phyloP scores from a whole-genome alignment of 2,888 invertebrate genomes.

The Tachina grossa region DNA sequence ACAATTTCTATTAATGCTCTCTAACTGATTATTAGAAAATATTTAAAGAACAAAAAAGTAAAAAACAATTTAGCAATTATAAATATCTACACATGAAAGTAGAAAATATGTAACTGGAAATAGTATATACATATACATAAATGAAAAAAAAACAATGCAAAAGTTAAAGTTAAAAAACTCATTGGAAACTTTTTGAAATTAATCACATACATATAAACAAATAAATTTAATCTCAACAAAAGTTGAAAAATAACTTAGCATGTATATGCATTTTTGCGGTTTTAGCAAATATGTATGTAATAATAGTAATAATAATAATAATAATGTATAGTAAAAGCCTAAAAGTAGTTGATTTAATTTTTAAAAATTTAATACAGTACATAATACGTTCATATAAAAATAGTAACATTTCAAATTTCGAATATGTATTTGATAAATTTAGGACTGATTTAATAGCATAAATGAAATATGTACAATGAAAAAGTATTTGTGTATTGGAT shows the following conservation, averaged over 20 bases:
- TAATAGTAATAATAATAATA: slow-evolving; percentile 15
- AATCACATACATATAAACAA: slow-evolving; percentile 51
- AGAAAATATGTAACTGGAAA: slow-evolving; percentile 36
- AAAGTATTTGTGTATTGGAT: neutral
- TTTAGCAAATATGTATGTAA: slow-evolving; percentile 13
- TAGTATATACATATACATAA: slow-evolving; percentile 32
- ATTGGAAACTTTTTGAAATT: slow-evolving; percentile 51
- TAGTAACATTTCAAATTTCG: slow-evolving; percentile 18
- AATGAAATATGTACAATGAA: slow-evolving; percentile 12
- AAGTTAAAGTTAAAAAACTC: slow-evolving; percentile 20
- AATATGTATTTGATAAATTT: slow-evolving; percentile 32
- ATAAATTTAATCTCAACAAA: slow-evolving; percentile 38
- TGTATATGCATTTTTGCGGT: slow-evolving; percentile 34
- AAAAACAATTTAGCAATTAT: slow-evolving; percentile 62
- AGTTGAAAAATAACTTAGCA: slow-evolving; percentile 10
- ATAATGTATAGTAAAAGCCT: slow-evolving; percentile 55
- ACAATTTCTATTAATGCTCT: slow-evolving; percentile 52
- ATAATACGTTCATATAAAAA: slow-evolving; percentile 30
- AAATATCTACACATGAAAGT: slow-evolving; percentile 43
- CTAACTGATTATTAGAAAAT: slow-evolving; percentile 64
- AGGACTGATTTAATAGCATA: slow-evolving; percentile 30
- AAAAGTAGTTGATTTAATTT: slow-evolving; percentile 63
- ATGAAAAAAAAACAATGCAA: slow-evolving; percentile 37
- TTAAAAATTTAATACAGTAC: slow-evolving; percentile 35
- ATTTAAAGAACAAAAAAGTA: slow-evolving; percentile 57